phyloP scores from a whole-genome alignment of 1,140 invertebrate species.

The Brachystomella parvula region DNA sequence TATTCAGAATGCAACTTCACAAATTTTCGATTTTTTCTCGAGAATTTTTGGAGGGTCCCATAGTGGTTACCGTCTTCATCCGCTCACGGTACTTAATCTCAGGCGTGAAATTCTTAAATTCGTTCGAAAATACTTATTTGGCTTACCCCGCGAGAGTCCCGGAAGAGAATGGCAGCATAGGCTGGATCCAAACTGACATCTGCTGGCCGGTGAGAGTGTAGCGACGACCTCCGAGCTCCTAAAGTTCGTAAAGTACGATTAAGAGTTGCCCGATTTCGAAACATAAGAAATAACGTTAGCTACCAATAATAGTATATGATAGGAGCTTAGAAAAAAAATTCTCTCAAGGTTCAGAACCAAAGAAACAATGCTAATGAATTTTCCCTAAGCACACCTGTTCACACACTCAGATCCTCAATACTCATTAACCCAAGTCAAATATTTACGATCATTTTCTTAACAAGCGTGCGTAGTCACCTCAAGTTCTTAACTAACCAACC shows the following conservation, averaged over 20 bases:
- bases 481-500: too few species aligned
- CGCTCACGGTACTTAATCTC: too few species aligned
- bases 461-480: too few species aligned
- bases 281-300: conserved; percentile 14
- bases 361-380: background rate
- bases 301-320: background rate
- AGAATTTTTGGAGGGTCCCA: too few species aligned
- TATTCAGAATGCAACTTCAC: too few species aligned
- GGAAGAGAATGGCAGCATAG: conserved; percentile 77
- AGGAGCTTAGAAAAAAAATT: background rate
- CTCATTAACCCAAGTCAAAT: too few species aligned
- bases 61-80: too few species aligned
- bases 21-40: too few species aligned
- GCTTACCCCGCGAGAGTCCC: conserved; percentile 79
- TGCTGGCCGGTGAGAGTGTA: conserved; percentile 53
- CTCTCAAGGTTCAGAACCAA: background rate
- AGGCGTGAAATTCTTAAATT: too few species aligned
- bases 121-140: too few species aligned
- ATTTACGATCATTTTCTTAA: too few species aligned
- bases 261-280: background rate
- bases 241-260: background rate
- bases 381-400: background rate
- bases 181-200: conserved; percentile 63
- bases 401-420: background rate
- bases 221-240: conserved; percentile 31